These are phyloP conservation scores for Conus canariensis DNA, from an alignment of 2,888 invertebrate genomes.

Conservation along the genomic window DNA sequence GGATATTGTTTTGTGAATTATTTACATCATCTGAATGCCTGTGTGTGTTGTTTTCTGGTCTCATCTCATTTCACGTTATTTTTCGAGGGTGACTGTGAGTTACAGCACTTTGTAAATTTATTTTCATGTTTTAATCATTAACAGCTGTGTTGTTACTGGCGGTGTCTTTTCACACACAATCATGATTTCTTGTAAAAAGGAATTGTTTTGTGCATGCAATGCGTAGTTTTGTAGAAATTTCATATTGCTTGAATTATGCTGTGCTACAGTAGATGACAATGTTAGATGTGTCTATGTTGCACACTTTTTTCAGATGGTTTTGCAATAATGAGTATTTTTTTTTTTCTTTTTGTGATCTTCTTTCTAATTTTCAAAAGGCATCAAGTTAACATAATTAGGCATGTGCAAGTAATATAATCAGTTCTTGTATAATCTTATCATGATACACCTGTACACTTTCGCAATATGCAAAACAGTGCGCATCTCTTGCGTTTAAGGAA, in stretches of 20 bases:
- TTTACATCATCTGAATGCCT: too few species aligned
- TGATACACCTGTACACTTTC: background rate
- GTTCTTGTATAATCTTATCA: background rate
- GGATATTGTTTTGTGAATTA: too few species aligned
- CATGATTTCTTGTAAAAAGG: background rate
- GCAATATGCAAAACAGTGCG: slow-evolving; percentile 18
- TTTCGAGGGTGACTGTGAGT: too few species aligned
- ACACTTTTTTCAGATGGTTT: background rate
- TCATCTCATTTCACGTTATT: too few species aligned
- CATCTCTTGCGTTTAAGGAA: background rate
- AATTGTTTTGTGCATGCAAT: slow-evolving; percentile 6
- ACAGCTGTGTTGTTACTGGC: background rate
- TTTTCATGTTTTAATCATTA: background rate
- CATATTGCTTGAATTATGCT: background rate
- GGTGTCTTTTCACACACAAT: background rate
- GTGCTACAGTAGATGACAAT: background rate
- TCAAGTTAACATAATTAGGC: background rate
- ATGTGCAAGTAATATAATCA: background rate
- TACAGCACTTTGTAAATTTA: background rate
- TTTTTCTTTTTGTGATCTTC: background rate
- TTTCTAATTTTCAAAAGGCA: background rate
- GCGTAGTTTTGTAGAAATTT: background rate
- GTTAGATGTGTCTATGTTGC: background rate
- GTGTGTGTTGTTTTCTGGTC: too few species aligned
- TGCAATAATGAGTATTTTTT: background rate